A percentile compares a stretch with the other conserved stretches of the same genome.
Evolutionary conservation across 2,888 invertebrate species (phyloP).

Genomic region (Hoplodrina ambigua): DNA sequence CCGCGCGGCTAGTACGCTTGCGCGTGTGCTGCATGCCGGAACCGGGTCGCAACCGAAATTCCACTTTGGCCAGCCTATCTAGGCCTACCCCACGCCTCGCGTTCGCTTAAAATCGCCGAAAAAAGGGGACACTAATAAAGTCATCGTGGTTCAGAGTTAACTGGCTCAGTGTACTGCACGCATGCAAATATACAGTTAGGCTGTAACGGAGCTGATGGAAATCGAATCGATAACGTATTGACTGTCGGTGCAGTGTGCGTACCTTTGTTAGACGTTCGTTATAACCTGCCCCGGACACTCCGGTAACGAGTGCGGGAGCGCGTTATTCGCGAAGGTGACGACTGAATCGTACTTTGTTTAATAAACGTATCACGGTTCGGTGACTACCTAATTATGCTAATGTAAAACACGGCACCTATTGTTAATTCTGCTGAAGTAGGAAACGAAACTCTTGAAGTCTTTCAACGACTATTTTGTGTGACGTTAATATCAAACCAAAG

Average conservation of each 20-base stretch:
- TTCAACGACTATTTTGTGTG: slow-evolving; percentile 50
- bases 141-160: slow-evolving; percentile 69
- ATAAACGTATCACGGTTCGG: slow-evolving; percentile 55
- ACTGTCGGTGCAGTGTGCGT: slow-evolving; percentile 68
- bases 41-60: slow-evolving; percentile 89
- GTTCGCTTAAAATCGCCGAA: slow-evolving; percentile 38
- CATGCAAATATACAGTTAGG: slow-evolving; percentile 90
- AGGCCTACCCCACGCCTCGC: slow-evolving; percentile 76
- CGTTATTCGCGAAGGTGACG: slow-evolving; percentile 52
- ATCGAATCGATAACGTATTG: slow-evolving; percentile 84
- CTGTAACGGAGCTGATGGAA: slow-evolving; percentile 80
- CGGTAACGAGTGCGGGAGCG: slow-evolving; percentile 44
- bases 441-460: slow-evolving; percentile 52
- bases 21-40: slow-evolving; percentile 89
- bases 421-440: slow-evolving; percentile 57
- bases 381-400: slow-evolving; percentile 58
- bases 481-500: slow-evolving; percentile 39
- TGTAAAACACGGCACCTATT: slow-evolving; percentile 44
- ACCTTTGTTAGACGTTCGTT: slow-evolving; percentile 61
- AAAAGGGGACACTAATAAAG: slow-evolving; percentile 67
- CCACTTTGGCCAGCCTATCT: slow-evolving; percentile 72
- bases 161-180: slow-evolving; percentile 84
- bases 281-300: slow-evolving; percentile 51
- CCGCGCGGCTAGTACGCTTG: slow-evolving; percentile 81
- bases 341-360: slow-evolving; percentile 39